Evolutionary conservation across 2,113 vertebrate genomes (phyloP).

Genomic region (Pao palembangensis): DNA sequence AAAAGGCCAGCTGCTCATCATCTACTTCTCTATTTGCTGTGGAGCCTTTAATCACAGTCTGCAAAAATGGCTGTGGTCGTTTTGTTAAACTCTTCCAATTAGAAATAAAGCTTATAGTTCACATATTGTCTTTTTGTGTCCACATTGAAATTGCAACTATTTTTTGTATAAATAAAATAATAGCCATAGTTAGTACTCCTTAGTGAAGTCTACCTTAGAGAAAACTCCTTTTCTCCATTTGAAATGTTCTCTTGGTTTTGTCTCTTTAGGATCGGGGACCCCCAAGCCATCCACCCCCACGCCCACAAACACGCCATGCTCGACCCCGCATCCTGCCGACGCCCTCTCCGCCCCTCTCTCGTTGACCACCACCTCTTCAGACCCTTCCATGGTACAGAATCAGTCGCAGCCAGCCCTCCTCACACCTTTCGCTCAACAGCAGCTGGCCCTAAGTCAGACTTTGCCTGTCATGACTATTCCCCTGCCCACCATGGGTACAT

Average conservation of each 20-base stretch:
- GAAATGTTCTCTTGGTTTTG: not conserved
- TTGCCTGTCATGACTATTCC: slow-evolving; percentile 96
- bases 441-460: slow-evolving; percentile 88
- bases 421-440: slow-evolving; percentile 90
- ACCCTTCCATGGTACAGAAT: slow-evolving; percentile 70
- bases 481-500: slow-evolving; percentile 92
- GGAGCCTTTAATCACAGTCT: not conserved
- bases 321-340: slow-evolving; percentile 89
- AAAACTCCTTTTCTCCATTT: not conserved
- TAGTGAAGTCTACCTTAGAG: not conserved
- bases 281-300: slow-evolving; percentile 97
- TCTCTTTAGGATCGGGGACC: slow-evolving; percentile 89
- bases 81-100: no score
- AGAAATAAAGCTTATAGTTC: no score
- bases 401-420: slow-evolving; percentile 83
- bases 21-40: not conserved
- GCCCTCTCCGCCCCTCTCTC: slow-evolving; percentile 83
- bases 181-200: no score
- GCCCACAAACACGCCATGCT: slow-evolving; percentile 92
- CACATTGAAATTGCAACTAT: no score
- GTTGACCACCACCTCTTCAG: slow-evolving; percentile 83
- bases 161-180: no score
- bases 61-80: no score
- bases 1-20: no score
- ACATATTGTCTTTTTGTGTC: no score